Evolutionary conservation across 2,888 invertebrate species (phyloP).

Genomic region (Torymus aiolomorphi): DNA sequence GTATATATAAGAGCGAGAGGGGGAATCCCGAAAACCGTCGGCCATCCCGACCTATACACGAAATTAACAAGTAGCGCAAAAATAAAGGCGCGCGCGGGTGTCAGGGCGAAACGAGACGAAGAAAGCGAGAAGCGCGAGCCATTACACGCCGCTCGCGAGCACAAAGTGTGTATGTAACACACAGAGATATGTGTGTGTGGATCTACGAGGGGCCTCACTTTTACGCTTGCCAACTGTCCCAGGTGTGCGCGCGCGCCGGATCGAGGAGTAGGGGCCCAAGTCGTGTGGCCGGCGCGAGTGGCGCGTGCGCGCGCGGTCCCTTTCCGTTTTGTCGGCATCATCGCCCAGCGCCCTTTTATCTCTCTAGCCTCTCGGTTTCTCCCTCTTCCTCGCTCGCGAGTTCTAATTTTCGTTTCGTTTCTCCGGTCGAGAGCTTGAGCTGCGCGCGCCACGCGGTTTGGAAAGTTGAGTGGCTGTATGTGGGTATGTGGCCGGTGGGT

Average conservation of each 20-base stretch:
- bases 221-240: slow-evolving; percentile 75
- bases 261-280: slow-evolving; percentile 59
- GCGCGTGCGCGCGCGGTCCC: slow-evolving; percentile 61
- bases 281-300: slow-evolving; percentile 74
- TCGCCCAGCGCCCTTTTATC: background rate
- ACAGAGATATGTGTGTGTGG: background rate
- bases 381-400: background rate
- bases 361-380: background rate
- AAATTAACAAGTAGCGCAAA: slow-evolving; percentile 57
- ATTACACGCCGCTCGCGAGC: background rate
- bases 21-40: too few relatives aligned
- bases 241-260: slow-evolving; percentile 64
- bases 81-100: slow-evolving; percentile 50
- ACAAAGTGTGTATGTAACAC: too few relatives aligned
- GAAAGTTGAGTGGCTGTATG: too few relatives aligned
- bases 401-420: slow-evolving; percentile 8
- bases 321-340: slow-evolving; percentile 64
- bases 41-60: background rate
- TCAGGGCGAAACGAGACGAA: slow-evolving; percentile 56
- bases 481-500: too few relatives aligned
- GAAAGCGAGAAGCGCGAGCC: slow-evolving; percentile 45
- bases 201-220: slow-evolving; percentile 30
- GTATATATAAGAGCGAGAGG: too few relatives aligned
- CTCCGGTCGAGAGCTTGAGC: background rate
- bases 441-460: too few relatives aligned